Conservation (phyloP, 2,797 vertebrate species). For the Peromyscus aztecus region DNA sequence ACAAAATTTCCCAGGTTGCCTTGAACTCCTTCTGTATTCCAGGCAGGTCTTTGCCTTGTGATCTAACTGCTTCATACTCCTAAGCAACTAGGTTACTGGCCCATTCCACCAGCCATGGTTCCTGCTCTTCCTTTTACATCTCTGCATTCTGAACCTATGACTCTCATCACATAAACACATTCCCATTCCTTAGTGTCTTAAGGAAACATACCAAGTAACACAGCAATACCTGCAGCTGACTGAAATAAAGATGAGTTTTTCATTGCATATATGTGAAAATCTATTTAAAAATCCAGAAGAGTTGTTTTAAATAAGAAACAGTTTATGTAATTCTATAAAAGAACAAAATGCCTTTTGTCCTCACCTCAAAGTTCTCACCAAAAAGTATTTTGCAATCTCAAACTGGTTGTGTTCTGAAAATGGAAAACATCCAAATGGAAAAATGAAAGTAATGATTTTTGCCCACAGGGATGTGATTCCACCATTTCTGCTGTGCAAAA, state of each 20-base stretch:
- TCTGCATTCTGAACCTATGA: constrained; percentile 5
- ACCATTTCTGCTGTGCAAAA: constrained; percentile 68
- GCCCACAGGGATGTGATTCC: constrained; percentile 71
- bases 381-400: constrained; percentile 70
- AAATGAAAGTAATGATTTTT: constrained; percentile 75
- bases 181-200: background rate
- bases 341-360: constrained; percentile 72
- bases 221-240: background rate
- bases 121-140: background rate
- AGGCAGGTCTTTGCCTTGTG: background rate
- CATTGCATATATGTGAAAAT: constrained; percentile 54
- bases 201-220: background rate
- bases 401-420: constrained; percentile 64
- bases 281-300: constrained; percentile 64
- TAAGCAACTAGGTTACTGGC: background rate
- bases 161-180: background rate
- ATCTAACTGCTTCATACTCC: background rate
- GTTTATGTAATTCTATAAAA: constrained; percentile 71
- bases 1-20: background rate
- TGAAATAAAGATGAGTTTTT: constrained; percentile 48
- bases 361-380: constrained; percentile 41
- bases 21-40: background rate
- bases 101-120: background rate
- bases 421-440: constrained; percentile 74
- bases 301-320: constrained; percentile 51